Percentiles rank a stretch among this genome's conserved stretches.
These are phyloP conservation scores for Eubasilissa regina DNA, from an alignment of 1,140 invertebrate species.

Conservation along the genomic window DNA sequence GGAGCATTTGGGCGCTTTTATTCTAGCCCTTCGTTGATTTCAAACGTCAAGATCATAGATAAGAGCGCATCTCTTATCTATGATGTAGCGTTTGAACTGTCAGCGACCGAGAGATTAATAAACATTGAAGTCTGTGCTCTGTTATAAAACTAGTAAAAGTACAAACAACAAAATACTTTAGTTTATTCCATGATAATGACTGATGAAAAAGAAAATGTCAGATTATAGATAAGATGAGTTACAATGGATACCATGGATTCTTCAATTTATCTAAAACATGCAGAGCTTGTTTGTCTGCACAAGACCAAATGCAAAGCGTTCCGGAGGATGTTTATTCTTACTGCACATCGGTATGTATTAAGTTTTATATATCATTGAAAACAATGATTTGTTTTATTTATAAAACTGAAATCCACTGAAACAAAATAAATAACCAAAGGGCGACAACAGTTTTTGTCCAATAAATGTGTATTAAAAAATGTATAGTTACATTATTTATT, in stretches of 20 bases:
- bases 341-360: constrained; percentile 48
- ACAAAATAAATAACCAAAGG: neutral
- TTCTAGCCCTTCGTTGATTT: no score
- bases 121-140: no score
- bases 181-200: no score
- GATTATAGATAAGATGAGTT: constrained; percentile 38
- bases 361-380: neutral
- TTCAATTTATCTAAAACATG: constrained; percentile 50
- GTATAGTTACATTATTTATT: neutral
- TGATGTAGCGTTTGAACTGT: no score
- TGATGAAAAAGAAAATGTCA: no score
- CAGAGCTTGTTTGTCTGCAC: constrained; percentile 48
- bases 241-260: constrained; percentile 43
- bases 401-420: neutral
- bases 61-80: no score
- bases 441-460: neutral
- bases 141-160: no score
- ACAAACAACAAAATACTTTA: no score
- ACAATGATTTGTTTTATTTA: neutral
- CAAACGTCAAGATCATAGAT: no score
- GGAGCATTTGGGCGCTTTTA: no score
- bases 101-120: no score
- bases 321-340: constrained; percentile 49
- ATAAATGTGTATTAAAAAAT: neutral
- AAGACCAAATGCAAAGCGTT: constrained; percentile 42